Base-by-base conservation (phyloP, 2,888 invertebrate species). In the Axea sp. region DNA sequence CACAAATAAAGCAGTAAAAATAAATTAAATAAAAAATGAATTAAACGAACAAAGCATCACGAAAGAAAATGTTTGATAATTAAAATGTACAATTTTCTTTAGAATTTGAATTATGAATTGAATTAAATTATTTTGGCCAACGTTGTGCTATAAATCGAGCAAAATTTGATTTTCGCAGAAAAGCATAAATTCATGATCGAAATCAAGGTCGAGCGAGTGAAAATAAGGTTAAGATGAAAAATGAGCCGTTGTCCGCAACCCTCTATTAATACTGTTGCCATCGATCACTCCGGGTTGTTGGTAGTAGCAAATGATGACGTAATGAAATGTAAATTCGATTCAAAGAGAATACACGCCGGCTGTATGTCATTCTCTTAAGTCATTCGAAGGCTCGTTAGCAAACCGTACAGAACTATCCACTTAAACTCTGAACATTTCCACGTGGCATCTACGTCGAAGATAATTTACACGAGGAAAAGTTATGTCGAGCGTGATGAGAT, bases 321-420 rank as follows among this genome's bases (percentile, higher is more conserved):
- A 73, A 73, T 73, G 68, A 73, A 73, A 73, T 73, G 73, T 64
- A 74, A 74, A 74, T 69, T 68, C 6, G 57, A 69, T 69, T 64
- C 64, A 60, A 71, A 64, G 71, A 60, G 51, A 60, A 72, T 64
- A 51, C 55, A 64, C 37, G 64, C 30, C 43, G 59, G 43, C 64
- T 51, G 64, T 69, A 57, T 64, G 64, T 45, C 43, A 59, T 57
- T 24, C 57, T 57, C 64, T 69, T 64, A 64, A 69, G 74, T 65
- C 74, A 65, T 74, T 69, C 51, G 74, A 64, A 53, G 45, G 47
- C 59, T 74, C 74, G 64, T 69, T 60, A 69, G 60, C 35, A 60
- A 60, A 26, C 69, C 69, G 69, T 69, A 60, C 69, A 69, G 69
- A 69, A 62, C 60, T 69, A 69, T 69, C 62, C 69, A 69, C 69